Conservation (phyloP, 2,888 invertebrate genomes). For the Ophion ventricosus region DNA sequence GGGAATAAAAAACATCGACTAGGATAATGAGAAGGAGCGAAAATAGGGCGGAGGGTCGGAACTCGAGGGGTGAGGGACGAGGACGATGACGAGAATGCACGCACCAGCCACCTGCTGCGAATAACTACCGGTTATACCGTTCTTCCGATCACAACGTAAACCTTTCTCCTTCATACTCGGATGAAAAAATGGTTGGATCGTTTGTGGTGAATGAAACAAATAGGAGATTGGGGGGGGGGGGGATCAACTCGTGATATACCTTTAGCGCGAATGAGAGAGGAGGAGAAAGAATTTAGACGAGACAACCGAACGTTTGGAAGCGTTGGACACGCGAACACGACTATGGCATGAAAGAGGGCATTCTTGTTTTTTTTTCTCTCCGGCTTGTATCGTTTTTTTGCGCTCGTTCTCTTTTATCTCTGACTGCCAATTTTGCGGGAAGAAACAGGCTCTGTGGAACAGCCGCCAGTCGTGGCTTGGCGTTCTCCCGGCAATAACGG, state of each 20-base stretch:
- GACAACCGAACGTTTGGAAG: background rate
- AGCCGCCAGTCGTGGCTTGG: slow-evolving; percentile 36
- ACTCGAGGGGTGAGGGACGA: too few relatives aligned
- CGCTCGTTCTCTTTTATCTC: slow-evolving; percentile 57
- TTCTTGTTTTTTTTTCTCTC: slow-evolving; percentile 23
- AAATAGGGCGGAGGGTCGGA: background rate
- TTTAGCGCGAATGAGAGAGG: background rate
- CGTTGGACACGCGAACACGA: background rate
- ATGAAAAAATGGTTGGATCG: too few relatives aligned
- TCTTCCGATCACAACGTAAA: too few relatives aligned
- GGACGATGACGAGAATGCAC: too few relatives aligned
- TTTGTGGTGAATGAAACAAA: background rate
- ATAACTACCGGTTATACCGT: too few relatives aligned
- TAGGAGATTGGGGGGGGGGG: background rate
- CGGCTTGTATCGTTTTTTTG: slow-evolving; percentile 7
- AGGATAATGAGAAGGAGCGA: background rate
- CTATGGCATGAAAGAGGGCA: background rate
- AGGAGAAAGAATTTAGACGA: background rate
- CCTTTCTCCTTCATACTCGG: too few relatives aligned
- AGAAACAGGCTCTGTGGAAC: slow-evolving; percentile 29
- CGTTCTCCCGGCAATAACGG: slow-evolving; percentile 40
- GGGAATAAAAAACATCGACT: background rate
- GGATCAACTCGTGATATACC: too few relatives aligned
- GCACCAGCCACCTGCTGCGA: too few relatives aligned
- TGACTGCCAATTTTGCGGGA: slow-evolving; percentile 65